These are phyloP conservation scores for Cataglyphis livida DNA, from an alignment of 2,888 invertebrate genomes.

Conservation along the genomic window DNA sequence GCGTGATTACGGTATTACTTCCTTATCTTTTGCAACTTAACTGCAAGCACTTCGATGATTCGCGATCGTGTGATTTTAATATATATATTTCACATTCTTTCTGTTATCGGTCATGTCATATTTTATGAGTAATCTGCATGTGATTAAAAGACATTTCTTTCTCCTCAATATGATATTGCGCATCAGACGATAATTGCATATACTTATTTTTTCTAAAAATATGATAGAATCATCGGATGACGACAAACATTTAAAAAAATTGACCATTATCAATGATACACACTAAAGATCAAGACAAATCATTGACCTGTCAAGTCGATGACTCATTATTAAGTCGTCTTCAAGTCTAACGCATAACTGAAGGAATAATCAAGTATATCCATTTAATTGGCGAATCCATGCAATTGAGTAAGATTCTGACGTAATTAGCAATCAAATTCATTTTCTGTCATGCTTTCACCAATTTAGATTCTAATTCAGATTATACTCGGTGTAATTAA, in stretches of 20 bases:
- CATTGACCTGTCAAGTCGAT: slow-evolving; percentile 63
- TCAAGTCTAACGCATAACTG: slow-evolving; percentile 30
- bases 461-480: background rate
- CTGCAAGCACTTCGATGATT: background rate
- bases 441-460: slow-evolving; percentile 3
- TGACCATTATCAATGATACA: slow-evolving; percentile 39
- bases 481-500: background rate
- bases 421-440: background rate
- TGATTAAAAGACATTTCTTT: slow-evolving; percentile 3
- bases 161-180: background rate
- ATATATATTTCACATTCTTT: background rate
- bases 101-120: background rate
- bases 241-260: slow-evolving; percentile 56
- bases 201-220: slow-evolving; percentile 26
- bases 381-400: slow-evolving; percentile 53
- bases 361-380: slow-evolving; percentile 32
- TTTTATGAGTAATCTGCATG: slow-evolving; percentile 12
- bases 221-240: slow-evolving; percentile 52
- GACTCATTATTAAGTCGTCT: slow-evolving; percentile 67
- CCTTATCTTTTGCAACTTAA: slow-evolving; percentile 6
- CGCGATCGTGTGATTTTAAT: background rate
- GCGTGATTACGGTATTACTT: background rate
- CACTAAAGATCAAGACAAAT: slow-evolving; percentile 54
- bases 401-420: slow-evolving; percentile 46
- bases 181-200: background rate